Base-by-base conservation (phyloP, 2,113 vertebrate genomes). In the Halichoeres trimaculatus region DNA sequence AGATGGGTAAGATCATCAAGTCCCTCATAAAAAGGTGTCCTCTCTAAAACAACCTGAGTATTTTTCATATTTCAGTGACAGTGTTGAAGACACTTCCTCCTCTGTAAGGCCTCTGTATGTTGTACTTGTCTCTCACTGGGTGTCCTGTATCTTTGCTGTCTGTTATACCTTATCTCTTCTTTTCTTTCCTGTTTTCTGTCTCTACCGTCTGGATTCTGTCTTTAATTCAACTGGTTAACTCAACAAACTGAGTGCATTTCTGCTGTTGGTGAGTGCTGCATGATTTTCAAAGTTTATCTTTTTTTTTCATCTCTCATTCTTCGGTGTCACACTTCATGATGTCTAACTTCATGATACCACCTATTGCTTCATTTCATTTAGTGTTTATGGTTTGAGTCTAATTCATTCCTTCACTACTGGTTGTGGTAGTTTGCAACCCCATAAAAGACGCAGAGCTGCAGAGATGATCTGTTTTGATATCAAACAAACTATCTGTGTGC, bases 1-100 rank as follows among this genome's bases (percentile, higher is more conserved):
- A 94, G 97, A 98, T 76, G 97, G 98, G 97, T 98, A 95, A 96
- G 95, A 10, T 4, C 0, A 5, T 13, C 4, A 17, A 6, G 41
- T 48, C 24, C 17, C 13, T 1, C 35, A n/a, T 1, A 17, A 12
- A 40, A 19, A 36, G 10, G 16, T 17, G 4, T 30, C 43, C 38
- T 53, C 26, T 24, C 59, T 74, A 63, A 12, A 51, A 58, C 50
- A 35, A 6, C 26, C 6, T 65, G 22, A 11, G 59, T 76, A 38
- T 20, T 1, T 30, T 10, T 26, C 5, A 8, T 19, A n/a, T n/a
- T 30, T 19, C 16, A 48, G 6, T 20, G 7, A 17, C 19, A n/a
- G 19, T 10, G n/a, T 48, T 10, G 7, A n/a, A 34, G 16, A 9
- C 2, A 4, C 1, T 43, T 53, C 22, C 35, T 13, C 23, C 51